Conservation (phyloP, 2,797 vertebrate species). For the Coreius guichenoti region DNA sequence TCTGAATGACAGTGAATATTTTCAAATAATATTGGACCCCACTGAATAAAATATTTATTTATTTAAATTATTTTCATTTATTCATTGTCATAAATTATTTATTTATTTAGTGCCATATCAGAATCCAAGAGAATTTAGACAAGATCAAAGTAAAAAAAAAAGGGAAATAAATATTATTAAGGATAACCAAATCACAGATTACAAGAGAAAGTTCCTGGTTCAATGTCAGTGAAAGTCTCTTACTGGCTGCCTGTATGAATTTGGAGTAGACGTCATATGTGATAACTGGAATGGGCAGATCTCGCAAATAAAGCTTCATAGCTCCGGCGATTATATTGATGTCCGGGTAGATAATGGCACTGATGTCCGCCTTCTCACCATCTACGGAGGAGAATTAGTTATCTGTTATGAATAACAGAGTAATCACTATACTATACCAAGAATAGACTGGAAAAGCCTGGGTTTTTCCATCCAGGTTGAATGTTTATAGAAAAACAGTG, state of each 20-base stretch:
- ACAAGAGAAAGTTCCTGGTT: not conserved
- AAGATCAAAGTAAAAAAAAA: not conserved
- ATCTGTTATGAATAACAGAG: conserved; percentile 1
- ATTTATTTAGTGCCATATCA: not conserved
- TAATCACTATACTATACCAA: not conserved
- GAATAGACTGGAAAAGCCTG: conserved; percentile 19
- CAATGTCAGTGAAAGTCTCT: conserved; percentile 66
- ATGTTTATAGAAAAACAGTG: conserved; percentile 12
- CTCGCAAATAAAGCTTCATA: conserved; percentile 98
- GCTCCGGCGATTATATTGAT: conserved; percentile 98
- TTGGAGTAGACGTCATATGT: conserved; percentile 95
- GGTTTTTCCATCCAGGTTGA: not conserved
- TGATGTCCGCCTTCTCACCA: conserved; percentile 96
- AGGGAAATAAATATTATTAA: not conserved
- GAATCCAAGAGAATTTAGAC: not conserved
- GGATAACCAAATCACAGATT: not conserved
- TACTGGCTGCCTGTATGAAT: conserved; percentile 98
- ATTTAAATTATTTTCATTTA: not conserved
- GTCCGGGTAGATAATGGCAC: conserved; percentile 90
- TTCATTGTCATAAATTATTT: not conserved
- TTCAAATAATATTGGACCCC: not conserved
- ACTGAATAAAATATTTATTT: not conserved
- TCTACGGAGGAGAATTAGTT: conserved; percentile 77
- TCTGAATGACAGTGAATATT: not conserved
- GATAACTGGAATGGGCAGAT: conserved; percentile 97